Evolutionary conservation across 2,797 vertebrate species (phyloP), one percentile per base, ranked within the genome.

Genomic region (Lithobates pipiens): DNA sequence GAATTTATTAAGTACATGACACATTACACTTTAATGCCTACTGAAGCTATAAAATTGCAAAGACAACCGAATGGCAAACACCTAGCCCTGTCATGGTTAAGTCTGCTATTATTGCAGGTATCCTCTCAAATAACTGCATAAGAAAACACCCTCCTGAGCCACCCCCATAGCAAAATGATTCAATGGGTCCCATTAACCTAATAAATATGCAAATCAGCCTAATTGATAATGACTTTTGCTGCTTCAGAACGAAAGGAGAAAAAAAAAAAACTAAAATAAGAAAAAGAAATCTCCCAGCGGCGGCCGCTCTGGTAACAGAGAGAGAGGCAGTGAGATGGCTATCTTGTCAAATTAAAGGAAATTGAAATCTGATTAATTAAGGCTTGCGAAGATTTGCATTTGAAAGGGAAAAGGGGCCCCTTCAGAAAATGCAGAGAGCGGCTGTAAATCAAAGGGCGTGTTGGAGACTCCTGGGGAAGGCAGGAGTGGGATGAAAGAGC

Each of bases 311-410:
- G 77, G 81, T 78, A 75, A 84, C 63, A 77, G 73, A 86, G 77
- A 67, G 75, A 86, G 79, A 86, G 42, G 80, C 80, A 80, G 81
- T 70, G 86, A 87, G 86, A 87, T 87, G 81, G 86, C 81, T 87
- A 87, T 87, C 86, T 83, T 84, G 86, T 87, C 86, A 87, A 87
- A 87, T 87, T 87, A 87, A 87, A 87, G 86, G 86, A 87, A 87
- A 87, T 87, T 87, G 86, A 87, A 87, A 87, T 87, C 86, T 87
- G 86, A 87, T 87, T 87, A 87, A 87, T 87, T 87, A 87, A 87
- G 86, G 86, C 86, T 87, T 84, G 76, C 63, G 10, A 83, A 76
- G 86, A 87, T 87, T 87, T 87, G 86, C 86, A 87, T 87, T 87
- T 83, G 86, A 87, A 87, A 87, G 81, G 65, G 85, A 80, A 83